Conservation (phyloP, 2,113 vertebrate species). For the Platycercus adscitus region DNA sequence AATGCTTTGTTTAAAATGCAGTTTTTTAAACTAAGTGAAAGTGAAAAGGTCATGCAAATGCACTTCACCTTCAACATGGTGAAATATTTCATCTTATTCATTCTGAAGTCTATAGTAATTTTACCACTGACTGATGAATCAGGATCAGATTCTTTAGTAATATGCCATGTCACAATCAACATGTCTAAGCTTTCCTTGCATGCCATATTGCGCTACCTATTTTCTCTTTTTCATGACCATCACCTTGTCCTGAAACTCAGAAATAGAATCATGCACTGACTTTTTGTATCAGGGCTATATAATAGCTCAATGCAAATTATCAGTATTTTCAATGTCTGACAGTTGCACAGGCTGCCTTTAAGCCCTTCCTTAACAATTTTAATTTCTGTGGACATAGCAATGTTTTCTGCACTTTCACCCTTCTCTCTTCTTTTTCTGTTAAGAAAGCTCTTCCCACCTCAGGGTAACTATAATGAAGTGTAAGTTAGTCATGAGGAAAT, state of each 20-base stretch:
- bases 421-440: not conserved
- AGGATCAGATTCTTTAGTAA: not conserved
- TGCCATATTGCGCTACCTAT: fast-evolving
- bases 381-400: not conserved
- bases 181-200: not conserved
- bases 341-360: not conserved
- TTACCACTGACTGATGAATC: not conserved
- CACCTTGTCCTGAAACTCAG: not conserved
- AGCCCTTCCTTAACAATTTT: not conserved
- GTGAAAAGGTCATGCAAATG: not conserved
- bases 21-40: not conserved
- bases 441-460: not conserved
- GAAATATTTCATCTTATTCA: not conserved
- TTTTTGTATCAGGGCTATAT: not conserved
- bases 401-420: conserved; percentile 4
- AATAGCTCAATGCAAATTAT: not conserved
- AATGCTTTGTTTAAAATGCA: not conserved
- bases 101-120: not conserved
- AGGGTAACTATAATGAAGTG: not conserved
- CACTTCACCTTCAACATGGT: not conserved
- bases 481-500: not conserved
- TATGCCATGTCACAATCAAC: not conserved
- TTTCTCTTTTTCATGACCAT: not conserved
- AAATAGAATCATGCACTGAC: not conserved
- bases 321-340: not conserved